Evolutionary conservation across 2,888 invertebrate species (phyloP), one percentile per base, ranked within the genome.

Genomic region (Melinaea marsaeus): DNA sequence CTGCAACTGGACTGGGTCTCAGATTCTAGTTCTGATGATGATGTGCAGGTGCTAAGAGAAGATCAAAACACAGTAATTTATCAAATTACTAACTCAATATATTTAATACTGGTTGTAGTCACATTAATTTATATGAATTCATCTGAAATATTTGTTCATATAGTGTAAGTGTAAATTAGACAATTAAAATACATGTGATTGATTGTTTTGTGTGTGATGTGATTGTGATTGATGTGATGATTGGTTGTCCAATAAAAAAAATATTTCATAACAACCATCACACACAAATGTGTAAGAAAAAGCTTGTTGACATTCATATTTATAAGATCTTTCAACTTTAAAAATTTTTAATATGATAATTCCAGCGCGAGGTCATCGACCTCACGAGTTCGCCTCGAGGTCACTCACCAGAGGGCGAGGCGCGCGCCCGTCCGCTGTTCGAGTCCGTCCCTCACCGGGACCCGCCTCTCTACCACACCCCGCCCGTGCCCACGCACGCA

Each of bases 1-100:
- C 84, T 95, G 63, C 95, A 95, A 80, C 83, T 95, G 55, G 95
- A 95, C 81, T 95, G 95, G 94, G 91, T 95, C 0, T 92, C 93
- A 6, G 92, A 91, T 70, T 87, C 88, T 62, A 92, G 92, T 71
- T 93, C 93, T 58, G 94, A 94, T 77, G 94, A 94, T 74, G 94
- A 94, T 71, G 93, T 93, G 63, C 92, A 90, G 76, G 85, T 92
- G n/a, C 77, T 92, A 6, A 80, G 76, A 37, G 84, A 83, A 46
- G 81, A 83, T 35, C 71, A 74, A 32, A 81, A 75, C 71, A 73
- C 75, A 63, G 80, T 84, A 72, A 76, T 68, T 64, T 42, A 46
- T 32, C 33, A 35, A 6, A 32, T 58, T 35, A 3, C 13, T 47
- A 35, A 34, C 11, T 51, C n/a, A 54, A 13, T 13, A 22, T 37